phyloP scores from a whole-genome alignment of 1,140 invertebrate genomes.

The Pararge aegeria region DNA sequence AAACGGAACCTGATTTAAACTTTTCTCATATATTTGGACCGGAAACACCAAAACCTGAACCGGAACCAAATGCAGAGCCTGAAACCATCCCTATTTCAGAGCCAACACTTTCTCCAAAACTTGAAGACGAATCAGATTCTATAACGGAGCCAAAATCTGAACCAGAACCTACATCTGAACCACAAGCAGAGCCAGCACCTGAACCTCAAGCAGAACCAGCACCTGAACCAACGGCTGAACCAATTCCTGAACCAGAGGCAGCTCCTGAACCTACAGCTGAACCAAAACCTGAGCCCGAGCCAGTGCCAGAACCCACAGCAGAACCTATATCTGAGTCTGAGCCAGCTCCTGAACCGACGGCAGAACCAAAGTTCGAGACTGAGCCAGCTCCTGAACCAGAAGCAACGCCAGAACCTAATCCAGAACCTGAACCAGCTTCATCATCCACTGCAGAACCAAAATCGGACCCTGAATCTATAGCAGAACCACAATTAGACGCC shows the following conservation, averaged over 20 bases:
- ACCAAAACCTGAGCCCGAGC: slow-evolving; percentile 38
- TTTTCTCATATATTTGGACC: slow-evolving; percentile 59
- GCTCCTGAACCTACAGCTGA: slow-evolving; percentile 36
- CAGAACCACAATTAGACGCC: slow-evolving; percentile 32
- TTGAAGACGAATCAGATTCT: slow-evolving; percentile 26
- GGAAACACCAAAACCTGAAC: slow-evolving; percentile 42
- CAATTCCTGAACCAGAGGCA: slow-evolving; percentile 41
- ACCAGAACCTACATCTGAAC: slow-evolving; percentile 31
- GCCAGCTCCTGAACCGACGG: slow-evolving; percentile 28
- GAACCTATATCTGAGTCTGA: slow-evolving; percentile 30
- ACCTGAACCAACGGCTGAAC: slow-evolving; percentile 33
- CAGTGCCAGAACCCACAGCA: slow-evolving; percentile 17
- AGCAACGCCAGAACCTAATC: slow-evolving; percentile 30
- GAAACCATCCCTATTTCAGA: slow-evolving; percentile 30
- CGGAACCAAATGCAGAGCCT: slow-evolving; percentile 29
- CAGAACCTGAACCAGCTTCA: slow-evolving; percentile 35
- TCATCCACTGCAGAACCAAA: slow-evolving; percentile 33
- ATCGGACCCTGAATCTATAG: slow-evolving; percentile 35
- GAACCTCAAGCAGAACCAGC: slow-evolving; percentile 41
- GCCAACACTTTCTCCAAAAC: slow-evolving; percentile 31
- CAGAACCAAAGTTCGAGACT: slow-evolving; percentile 37
- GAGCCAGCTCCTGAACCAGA: slow-evolving; percentile 40
- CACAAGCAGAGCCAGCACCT: slow-evolving; percentile 33
- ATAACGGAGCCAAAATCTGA: slow-evolving; percentile 37
- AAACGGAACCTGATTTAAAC: slow-evolving; percentile 51